These are phyloP conservation scores for Chrysomela aeneicollis DNA, from an alignment of 2,888 invertebrate species.

Conservation along the genomic window DNA sequence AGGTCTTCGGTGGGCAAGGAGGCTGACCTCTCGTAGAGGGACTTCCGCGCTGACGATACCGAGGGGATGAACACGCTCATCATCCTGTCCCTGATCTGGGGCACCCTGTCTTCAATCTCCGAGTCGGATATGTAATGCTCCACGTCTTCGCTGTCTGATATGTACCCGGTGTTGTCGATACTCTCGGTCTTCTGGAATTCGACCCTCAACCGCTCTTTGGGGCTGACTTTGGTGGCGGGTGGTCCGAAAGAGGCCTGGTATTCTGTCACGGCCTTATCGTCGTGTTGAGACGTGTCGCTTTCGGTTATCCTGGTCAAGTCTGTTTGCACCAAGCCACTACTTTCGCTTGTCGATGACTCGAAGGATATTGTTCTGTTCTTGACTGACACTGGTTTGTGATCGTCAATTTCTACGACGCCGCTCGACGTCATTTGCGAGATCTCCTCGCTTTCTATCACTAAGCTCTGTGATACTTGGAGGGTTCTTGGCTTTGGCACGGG, in stretches of 20 bases:
- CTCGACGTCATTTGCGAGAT: slow-evolving; percentile 30
- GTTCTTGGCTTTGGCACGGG: slow-evolving; percentile 62
- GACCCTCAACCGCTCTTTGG: slow-evolving; percentile 34
- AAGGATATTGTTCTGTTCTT: slow-evolving; percentile 41
- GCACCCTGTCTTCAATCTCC: slow-evolving; percentile 60
- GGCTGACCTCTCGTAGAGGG: slow-evolving; percentile 62
- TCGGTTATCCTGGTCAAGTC: slow-evolving; percentile 41
- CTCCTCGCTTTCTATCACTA: slow-evolving; percentile 43
- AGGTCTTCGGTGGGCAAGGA: slow-evolving; percentile 64
- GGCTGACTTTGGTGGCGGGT: slow-evolving; percentile 47
- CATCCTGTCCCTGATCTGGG: slow-evolving; percentile 59
- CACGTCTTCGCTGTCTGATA: slow-evolving; percentile 60
- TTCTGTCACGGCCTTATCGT: slow-evolving; percentile 52
- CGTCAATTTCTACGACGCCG: slow-evolving; percentile 33
- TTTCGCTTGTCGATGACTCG: slow-evolving; percentile 44
- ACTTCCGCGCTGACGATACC: slow-evolving; percentile 53
- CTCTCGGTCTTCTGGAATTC: slow-evolving; percentile 53
- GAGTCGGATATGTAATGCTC: slow-evolving; percentile 60
- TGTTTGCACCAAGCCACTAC: slow-evolving; percentile 37
- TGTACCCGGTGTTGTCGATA: slow-evolving; percentile 59
- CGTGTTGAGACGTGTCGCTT: slow-evolving; percentile 34
- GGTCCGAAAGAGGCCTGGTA: slow-evolving; percentile 58
- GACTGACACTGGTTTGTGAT: slow-evolving; percentile 31
- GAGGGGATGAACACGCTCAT: slow-evolving; percentile 60
- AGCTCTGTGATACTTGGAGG: slow-evolving; percentile 49